These are phyloP conservation scores for Tor tambroides DNA, from an alignment of 2,113 vertebrate species.

Conservation along the genomic window DNA sequence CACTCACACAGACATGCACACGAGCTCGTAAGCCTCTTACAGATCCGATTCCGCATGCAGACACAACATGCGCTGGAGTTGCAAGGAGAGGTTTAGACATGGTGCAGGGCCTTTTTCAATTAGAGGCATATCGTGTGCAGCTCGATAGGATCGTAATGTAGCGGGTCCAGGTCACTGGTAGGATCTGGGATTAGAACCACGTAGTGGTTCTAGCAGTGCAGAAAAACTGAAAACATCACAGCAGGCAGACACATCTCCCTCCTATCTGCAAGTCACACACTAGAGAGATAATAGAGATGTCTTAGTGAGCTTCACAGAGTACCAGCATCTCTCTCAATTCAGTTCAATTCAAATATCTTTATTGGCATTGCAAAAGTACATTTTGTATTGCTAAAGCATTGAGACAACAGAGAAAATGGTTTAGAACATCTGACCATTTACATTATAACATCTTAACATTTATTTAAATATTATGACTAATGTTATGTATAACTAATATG, in stretches of 20 bases:
- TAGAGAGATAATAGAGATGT: neutral
- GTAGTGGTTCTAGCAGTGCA: slow-evolving; percentile 52
- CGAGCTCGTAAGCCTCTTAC: slow-evolving; percentile 73
- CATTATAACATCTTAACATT: no score
- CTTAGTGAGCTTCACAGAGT: neutral
- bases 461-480: no score
- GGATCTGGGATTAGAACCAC: slow-evolving; percentile 69
- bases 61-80: slow-evolving; percentile 70
- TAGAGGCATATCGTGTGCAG: slow-evolving; percentile 67
- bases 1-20: slow-evolving; percentile 41
- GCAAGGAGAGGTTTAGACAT: slow-evolving; percentile 74
- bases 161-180: slow-evolving; percentile 68
- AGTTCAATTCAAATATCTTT: no score
- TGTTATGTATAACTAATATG: no score
- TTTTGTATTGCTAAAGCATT: no score
- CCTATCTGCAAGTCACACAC: slow-evolving; percentile 24
- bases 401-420: no score
- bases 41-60: slow-evolving; percentile 67
- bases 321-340: neutral
- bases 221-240: slow-evolving; percentile 47
- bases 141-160: slow-evolving; percentile 70
- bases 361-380: no score
- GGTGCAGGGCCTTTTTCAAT: slow-evolving; percentile 77
- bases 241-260: slow-evolving; percentile 14
- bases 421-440: no score